Evolutionary conservation across 1,140 invertebrate genomes (phyloP), one percentile per base, ranked within the genome.

Genomic region (Leptinotarsa defecta): DNA sequence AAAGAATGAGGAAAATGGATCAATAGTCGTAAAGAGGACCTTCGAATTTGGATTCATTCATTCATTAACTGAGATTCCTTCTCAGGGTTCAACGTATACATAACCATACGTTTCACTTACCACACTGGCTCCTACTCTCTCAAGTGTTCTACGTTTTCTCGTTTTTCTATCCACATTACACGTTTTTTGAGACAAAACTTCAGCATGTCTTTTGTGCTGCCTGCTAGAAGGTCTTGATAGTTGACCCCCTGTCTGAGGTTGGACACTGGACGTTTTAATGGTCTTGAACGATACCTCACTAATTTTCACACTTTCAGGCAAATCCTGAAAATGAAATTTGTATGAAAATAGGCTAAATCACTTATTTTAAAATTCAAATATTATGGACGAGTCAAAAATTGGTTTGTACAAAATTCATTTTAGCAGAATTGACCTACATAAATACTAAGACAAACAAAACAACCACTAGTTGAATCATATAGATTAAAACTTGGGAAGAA

Each of bases 91-190:
- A 34, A 34, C 6, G 8, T 34, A 11, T 11, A 11, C 34, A 34
- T 11, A 34, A 34, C 34, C 34, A 11, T 34, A 3, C 8, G 17
- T 57, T n/a, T 57, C 52, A 84, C 88, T 89, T 85, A 89, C 88
- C 84, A 89, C 87, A 74, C 86, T 87, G 0, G 86, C 85, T n/a
- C 87, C 86, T 81, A 87, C 85, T 81, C 88, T 88, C 79, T 89
- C 88, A 4, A 86, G 85, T 71, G 88, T 89, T 13, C 87, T 86
- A 48, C 88, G 85, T 76, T 90, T 90, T 73, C 88, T 85, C 17
- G 87, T 84, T 75, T 87, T 86, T 34, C 86, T 70, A 22, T 84
- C 83, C 6, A 78, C n/a, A 62, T 73, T 78, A 52, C 63, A 67
- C 19, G 76, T 22, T 78, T 83, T 80, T 49, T 73, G 76, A 17